Percentiles rank a stretch among this genome's conserved stretches.
phyloP scores from a whole-genome alignment of 2,888 invertebrate genomes.

The Griposia aprilina region DNA sequence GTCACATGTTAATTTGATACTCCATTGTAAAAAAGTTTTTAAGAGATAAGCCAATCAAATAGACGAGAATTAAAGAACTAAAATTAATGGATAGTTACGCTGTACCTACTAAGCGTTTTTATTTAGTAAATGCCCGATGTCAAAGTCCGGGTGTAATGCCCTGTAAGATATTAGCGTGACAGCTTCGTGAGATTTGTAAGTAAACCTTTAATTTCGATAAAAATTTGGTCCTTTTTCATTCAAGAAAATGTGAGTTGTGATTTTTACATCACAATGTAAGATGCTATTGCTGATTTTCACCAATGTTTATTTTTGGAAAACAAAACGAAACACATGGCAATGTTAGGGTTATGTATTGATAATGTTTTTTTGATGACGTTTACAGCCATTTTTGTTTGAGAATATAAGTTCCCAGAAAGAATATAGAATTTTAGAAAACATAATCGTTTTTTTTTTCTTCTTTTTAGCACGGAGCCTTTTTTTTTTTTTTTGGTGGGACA shows the following conservation, averaged over 20 bases:
- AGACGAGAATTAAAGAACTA: no score
- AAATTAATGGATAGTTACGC: no score
- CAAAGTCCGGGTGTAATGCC: background rate
- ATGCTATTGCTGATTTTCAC: constrained; percentile 15
- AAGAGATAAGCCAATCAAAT: background rate
- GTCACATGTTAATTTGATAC: background rate
- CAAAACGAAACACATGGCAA: constrained; percentile 10
- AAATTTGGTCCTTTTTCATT: constrained; percentile 23
- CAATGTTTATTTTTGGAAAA: background rate
- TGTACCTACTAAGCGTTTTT: background rate
- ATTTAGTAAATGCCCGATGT: constrained; percentile 2
- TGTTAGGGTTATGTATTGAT: constrained; percentile 18
- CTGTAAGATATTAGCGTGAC: background rate
- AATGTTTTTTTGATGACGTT: constrained; percentile 3
- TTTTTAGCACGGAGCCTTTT: no score
- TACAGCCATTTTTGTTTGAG: background rate
- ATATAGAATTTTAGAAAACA: background rate
- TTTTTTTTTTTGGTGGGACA: no score
- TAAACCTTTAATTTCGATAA: constrained; percentile 2
- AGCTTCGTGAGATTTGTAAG: constrained; percentile 4
- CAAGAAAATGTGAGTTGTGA: constrained; percentile 10
- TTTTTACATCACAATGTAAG: constrained; percentile 17
- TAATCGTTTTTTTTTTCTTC: background rate
- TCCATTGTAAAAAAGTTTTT: background rate
- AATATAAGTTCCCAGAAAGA: background rate